Evolutionary conservation across 2,113 vertebrate genomes (phyloP), one percentile per base, ranked within the genome.

Genomic region (Mesocricetus auratus): DNA sequence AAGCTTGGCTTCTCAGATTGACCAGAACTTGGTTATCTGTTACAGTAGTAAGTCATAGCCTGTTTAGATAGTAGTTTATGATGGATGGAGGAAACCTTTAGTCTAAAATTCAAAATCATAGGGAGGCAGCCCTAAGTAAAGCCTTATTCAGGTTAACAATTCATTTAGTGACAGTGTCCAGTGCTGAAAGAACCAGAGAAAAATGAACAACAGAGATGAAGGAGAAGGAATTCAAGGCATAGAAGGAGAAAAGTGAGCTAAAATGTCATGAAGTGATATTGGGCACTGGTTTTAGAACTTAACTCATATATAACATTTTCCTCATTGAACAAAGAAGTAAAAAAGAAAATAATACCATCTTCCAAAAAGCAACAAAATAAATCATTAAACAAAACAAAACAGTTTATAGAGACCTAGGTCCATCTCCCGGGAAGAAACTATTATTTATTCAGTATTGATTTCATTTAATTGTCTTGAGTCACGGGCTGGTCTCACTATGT

Each of bases 361-460:
- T 13, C 19, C 56, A 74, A 19, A 58, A 71, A 87, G 31, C 83
- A 68, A 66, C 42, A 86, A 62, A 83, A 47, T 16, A 66, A 69
- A n/a, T 19, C 21, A 53, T 33, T 36, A 68, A 21, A 64, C 39
- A 62, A 71, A 91, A 36, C 62, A 86, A 92, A 19, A 4, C 64
- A 68, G 47, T 50, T 1, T 91, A 68, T 87, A 62, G 85, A 75
- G 26, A 64, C 42, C 10, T 19, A 93, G 39, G 15, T 17, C 45
- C 3, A 31, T 64, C 47, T 91, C 71, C 58, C 87, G 26, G 31
- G 79, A 93, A 74, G 60, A 75, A 66, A 62, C 42, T 68, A 50
- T 60, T 81, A 69, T 60, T 91, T 83, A 86, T 92, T 86, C 16
- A 53, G 22, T 3, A 42, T 92, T 24, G 73, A 26, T 93, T 93